A percentile compares a stretch with the other conserved stretches of the same genome.
These are phyloP conservation scores for Heteromormyrus szaboi DNA, from an alignment of 2,797 vertebrate species.

Conservation along the genomic window DNA sequence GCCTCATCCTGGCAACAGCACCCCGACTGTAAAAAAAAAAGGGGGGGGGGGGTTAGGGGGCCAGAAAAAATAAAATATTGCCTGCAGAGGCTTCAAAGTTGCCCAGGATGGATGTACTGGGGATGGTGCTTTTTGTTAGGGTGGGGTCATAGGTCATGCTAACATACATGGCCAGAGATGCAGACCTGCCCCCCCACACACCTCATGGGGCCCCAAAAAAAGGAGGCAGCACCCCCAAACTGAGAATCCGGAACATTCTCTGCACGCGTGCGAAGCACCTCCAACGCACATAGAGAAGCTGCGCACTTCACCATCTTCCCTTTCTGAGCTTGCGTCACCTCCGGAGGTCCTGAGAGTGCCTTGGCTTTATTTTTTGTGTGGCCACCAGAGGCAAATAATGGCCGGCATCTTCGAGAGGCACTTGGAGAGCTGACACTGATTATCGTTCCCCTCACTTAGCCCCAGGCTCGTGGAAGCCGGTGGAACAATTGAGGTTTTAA, in stretches of 20 bases:
- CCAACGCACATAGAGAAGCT: neutral
- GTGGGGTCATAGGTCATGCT: neutral
- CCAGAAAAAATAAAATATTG: slow-evolving; percentile 30
- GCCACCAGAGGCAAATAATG: neutral
- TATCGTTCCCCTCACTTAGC: slow-evolving; percentile 12
- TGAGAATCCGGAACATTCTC: neutral
- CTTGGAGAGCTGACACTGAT: slow-evolving; percentile 12
- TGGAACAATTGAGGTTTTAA: neutral
- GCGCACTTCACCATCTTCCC: neutral
- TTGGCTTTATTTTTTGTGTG: neutral
- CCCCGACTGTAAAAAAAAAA: slow-evolving; percentile 42
- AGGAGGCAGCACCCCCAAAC: neutral
- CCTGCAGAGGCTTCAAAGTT: slow-evolving; percentile 27
- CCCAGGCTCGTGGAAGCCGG: neutral
- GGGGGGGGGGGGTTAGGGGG: neutral
- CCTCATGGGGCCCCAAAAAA: neutral
- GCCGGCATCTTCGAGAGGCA: slow-evolving; percentile 1
- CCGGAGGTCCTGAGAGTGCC: neutral
- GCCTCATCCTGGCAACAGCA: slow-evolving; percentile 35
- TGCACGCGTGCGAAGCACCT: neutral
- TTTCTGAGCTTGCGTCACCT: neutral
- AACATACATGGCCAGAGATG: neutral
- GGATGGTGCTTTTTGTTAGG: slow-evolving; percentile 16
- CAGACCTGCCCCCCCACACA: neutral
- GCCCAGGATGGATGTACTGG: slow-evolving; percentile 29